These are phyloP conservation scores for Plotosus lineatus DNA, from an alignment of 2,113 vertebrate species.

Conservation along the genomic window DNA sequence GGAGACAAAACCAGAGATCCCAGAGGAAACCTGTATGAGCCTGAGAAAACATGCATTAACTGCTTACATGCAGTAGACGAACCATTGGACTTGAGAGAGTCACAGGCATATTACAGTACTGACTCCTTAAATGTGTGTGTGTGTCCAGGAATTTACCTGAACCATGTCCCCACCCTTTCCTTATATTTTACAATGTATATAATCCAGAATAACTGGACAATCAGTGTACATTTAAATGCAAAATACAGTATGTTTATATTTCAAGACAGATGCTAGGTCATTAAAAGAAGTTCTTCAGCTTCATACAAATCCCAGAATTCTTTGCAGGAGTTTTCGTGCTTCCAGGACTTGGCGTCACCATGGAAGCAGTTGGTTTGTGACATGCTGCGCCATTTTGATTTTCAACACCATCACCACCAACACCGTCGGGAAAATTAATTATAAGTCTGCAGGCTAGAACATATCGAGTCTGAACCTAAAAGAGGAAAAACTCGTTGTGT, in stretches of 20 bases:
- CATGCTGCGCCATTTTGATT: slow-evolving; percentile 77
- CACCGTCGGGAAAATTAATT: slow-evolving; percentile 16
- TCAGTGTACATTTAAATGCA: too few relatives aligned
- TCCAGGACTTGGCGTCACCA: slow-evolving; percentile 68
- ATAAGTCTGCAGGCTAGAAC: background rate
- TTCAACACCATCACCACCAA: slow-evolving; percentile 29
- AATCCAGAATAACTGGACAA: too few relatives aligned
- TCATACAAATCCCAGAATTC: slow-evolving; percentile 40
- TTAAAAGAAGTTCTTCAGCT: background rate
- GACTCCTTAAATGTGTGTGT: too few relatives aligned
- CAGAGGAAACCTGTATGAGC: background rate
- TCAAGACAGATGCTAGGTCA: too few relatives aligned
- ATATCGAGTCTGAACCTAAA: background rate
- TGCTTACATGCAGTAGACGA: background rate
- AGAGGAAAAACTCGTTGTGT: background rate
- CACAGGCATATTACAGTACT: too few relatives aligned
- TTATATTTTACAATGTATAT: too few relatives aligned
- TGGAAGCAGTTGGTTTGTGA: slow-evolving; percentile 78
- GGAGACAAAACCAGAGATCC: background rate
- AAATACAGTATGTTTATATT: too few relatives aligned
- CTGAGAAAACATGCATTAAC: background rate
- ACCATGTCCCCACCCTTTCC: too few relatives aligned
- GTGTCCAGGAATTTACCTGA: too few relatives aligned
- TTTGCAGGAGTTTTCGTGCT: slow-evolving; percentile 22
- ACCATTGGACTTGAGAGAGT: too few relatives aligned